phyloP scores from a whole-genome alignment of 2,888 invertebrate genomes.

The Euclidia mi region DNA sequence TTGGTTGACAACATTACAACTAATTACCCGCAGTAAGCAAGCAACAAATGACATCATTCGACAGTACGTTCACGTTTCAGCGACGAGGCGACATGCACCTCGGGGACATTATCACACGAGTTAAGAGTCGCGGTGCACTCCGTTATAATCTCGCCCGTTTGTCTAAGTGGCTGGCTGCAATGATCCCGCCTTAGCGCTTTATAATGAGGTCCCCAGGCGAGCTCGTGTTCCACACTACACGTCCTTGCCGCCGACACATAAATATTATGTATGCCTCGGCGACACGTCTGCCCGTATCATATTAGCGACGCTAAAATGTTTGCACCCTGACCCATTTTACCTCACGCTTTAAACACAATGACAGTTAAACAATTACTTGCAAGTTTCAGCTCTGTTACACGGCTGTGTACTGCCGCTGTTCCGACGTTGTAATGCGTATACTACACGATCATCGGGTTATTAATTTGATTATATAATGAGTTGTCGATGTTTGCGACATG shows the following conservation, averaged over 20 bases:
- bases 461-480: slow-evolving; percentile 6
- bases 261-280: slow-evolving; percentile 41
- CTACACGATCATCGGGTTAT: slow-evolving; percentile 1
- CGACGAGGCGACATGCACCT: slow-evolving; percentile 28
- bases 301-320: slow-evolving; percentile 56
- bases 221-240: slow-evolving; percentile 60
- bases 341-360: slow-evolving; percentile 18
- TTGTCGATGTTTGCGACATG: slow-evolving; percentile 3
- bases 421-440: background rate
- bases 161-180: slow-evolving; percentile 62
- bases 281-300: slow-evolving; percentile 49
- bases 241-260: slow-evolving; percentile 56
- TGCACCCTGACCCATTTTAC: slow-evolving; percentile 55
- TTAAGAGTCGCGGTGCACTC: slow-evolving; percentile 35
- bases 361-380: slow-evolving; percentile 25
- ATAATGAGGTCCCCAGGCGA: slow-evolving; percentile 80
- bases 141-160: slow-evolving; percentile 56
- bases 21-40: slow-evolving; percentile 9
- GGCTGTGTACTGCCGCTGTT: background rate
- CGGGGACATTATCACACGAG: slow-evolving; percentile 8
- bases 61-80: slow-evolving; percentile 1
- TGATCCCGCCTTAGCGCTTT: slow-evolving; percentile 70
- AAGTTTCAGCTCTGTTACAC: background rate
- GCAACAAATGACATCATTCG: slow-evolving; percentile 7
- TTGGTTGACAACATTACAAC: slow-evolving; percentile 7